Evolutionary conservation across 2,888 invertebrate genomes (phyloP), one percentile per base, ranked within the genome.

Genomic region (Cyrtodaria siliqua): DNA sequence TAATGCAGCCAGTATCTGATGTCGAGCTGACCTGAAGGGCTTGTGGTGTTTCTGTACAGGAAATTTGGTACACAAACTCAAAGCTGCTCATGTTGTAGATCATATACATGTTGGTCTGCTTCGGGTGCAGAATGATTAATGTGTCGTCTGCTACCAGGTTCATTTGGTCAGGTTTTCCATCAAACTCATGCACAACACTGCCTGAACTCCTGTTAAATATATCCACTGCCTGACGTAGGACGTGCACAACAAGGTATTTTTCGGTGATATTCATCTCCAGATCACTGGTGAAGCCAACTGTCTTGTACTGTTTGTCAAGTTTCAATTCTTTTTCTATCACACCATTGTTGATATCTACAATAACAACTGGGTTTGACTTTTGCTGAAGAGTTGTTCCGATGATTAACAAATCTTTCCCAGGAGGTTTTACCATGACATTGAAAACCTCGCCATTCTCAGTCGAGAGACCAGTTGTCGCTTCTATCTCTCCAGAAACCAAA

Each of bases 241-340:
- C 73, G 24, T 74, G 62, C 26, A 78, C 70, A 16, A 85, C 52
- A n/a, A 87, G 44, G 18, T 33, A 61, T 23, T 82, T 70, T 12
- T 67, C 27, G 8, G 82, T 80, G 24, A 86, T 16, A 47, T 60
- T 74, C 66, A 84, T 80, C 24, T 81, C 59, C n/a, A 86, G 56
- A 47, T 81, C 80, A 33, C 87, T 86, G 33, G 56, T 78, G 60
- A 87, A 86, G 2, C 80, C 83, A 24, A 89, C 73, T 29, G 67
- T 81, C 1, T 73, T 63, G 55, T 87, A 87, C 9, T 62, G 63
- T 47, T 86, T 87, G 23, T 85, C 82, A 27, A 89, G 63, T 3
- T 61, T 57, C 18, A 85, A 38, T 20, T 62, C 63, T 20, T 72
- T 66, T 8, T 76, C 74, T 16, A 89, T 53, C 14, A 82, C 80